Percentiles rank a stretch among this genome's conserved stretches.
Evolutionary conservation across 1,140 invertebrate species (phyloP).

Genomic region (Chironomus tepperi): DNA sequence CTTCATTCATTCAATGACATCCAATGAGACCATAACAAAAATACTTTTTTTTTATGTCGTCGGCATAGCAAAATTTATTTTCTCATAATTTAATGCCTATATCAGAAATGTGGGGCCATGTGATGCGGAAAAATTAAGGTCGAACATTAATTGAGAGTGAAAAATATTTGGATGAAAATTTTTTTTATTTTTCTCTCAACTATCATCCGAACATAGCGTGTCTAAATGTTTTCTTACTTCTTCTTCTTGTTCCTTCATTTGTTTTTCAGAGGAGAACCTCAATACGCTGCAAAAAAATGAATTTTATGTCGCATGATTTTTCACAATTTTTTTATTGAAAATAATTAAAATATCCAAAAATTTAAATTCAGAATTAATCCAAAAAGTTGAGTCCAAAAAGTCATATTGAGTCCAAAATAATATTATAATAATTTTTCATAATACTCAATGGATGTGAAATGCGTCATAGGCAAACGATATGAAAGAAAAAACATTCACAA

Average conservation of each 20-base stretch:
- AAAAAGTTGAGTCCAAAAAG: background rate
- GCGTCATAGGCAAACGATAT: background rate
- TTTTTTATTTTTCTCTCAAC: background rate
- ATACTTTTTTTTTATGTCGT: background rate
- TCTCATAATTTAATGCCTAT: background rate
- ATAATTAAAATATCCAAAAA: background rate
- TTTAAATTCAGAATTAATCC: background rate
- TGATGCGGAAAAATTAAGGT: background rate
- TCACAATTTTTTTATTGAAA: background rate
- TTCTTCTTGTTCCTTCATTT: background rate
- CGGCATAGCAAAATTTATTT: background rate
- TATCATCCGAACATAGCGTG: conserved; percentile 1
- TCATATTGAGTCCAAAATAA: background rate
- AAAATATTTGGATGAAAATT: background rate
- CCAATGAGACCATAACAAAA: background rate
- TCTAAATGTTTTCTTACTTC: background rate
- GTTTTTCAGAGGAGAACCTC: background rate
- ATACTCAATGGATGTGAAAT: background rate
- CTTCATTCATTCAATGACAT: too few relatives aligned
- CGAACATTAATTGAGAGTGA: background rate
- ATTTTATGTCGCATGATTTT: background rate
- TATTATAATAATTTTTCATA: background rate
- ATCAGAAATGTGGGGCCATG: background rate
- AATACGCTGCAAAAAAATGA: background rate
- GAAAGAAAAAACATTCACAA: background rate